phyloP scores from a whole-genome alignment of 1,140 invertebrate genomes.

The Rhyzopertha dominica region DNA sequence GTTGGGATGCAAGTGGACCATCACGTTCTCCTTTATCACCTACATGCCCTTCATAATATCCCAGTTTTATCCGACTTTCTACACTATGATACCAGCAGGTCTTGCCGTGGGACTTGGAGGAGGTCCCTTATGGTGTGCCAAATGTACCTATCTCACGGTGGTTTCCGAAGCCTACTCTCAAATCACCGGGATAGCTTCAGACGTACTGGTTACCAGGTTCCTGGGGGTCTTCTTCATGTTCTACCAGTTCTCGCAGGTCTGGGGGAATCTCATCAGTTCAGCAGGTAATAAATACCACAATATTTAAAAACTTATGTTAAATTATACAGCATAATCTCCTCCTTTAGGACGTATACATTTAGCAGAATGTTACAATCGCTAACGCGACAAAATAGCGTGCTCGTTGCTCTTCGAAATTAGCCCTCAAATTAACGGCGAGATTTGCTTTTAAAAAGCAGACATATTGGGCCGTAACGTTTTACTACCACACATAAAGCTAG shows the following conservation, averaged over 20 bases:
- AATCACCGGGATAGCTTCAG: conserved; percentile 58
- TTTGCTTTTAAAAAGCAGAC: no score
- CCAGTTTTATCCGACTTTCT: conserved; percentile 79
- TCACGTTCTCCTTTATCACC: conserved; percentile 74
- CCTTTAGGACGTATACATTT: no score
- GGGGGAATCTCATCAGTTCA: conserved; percentile 90
- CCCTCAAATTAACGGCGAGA: no score
- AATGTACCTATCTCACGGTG: conserved; percentile 83
- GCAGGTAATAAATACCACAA: no score
- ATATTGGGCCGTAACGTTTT: no score
- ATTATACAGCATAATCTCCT: no score
- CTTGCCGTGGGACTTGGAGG: conserved; percentile 79
- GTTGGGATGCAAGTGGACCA: conserved; percentile 82
- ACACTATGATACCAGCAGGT: conserved; percentile 81
- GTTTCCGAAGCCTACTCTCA: conserved; percentile 65
- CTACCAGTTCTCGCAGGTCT: conserved; percentile 87
- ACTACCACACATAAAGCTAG: no score
- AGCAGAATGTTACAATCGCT: neutral
- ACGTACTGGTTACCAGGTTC: conserved; percentile 74
- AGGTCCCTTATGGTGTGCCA: conserved; percentile 84
- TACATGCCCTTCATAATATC: conserved; percentile 85
- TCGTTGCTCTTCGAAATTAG: no score
- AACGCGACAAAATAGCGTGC: conserved; percentile 16
- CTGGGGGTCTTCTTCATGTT: conserved; percentile 92
- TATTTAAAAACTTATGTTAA: no score